Evolutionary conservation across 2,888 invertebrate species (phyloP), one percentile per base, ranked within the genome.

Genomic region (Pristionchus fissidentatus): DNA sequence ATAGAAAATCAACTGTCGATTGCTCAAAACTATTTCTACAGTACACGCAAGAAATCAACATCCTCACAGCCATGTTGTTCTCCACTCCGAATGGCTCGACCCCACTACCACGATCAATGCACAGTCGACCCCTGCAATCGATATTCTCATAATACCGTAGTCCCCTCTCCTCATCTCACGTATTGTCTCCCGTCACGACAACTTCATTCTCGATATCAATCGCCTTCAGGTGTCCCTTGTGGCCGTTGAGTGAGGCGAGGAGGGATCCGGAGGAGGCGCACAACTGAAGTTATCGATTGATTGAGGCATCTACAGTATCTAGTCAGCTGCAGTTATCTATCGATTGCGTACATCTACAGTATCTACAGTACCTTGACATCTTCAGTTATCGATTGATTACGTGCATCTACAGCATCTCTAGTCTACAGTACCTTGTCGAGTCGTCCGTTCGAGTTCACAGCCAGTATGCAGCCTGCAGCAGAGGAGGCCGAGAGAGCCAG

Each of bases 81-180:
- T 5, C 32, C 15, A n/a, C 49, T 49, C 75, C 75, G 32, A 77
- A 77, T 8, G 3, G 41, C 15, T 49, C 8, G 2, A 49, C 75
- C 32, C 49, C 49, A 15, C 49, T 22, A n/a, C 49, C 75, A 32
- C 15, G 13, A 22, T 46, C 46, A 26, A 77, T 46, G 15, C 75
- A 77, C 75, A 77, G 29, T 49, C 49, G 46, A 77, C 75, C 75
- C 22, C 75, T 77, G 75, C 19, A 77, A 77, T 22, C 8, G 19
- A 2, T 1, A 1, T 7, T n/a, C 29, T 49, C 19, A 13, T 2
- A 26, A 13, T 77, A 41, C 29, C 49, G 32, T 26, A 77, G n/a
- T n/a, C n/a, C n/a, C n/a, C n/a, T n/a, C 19, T 22, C 41, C 26
- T 41, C 29, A 77, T 22, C 46, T 49, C 32, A 77, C 75, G 15